Evolutionary conservation across 1,140 invertebrate genomes (phyloP).

Genomic region (Drosophila arawakana): DNA sequence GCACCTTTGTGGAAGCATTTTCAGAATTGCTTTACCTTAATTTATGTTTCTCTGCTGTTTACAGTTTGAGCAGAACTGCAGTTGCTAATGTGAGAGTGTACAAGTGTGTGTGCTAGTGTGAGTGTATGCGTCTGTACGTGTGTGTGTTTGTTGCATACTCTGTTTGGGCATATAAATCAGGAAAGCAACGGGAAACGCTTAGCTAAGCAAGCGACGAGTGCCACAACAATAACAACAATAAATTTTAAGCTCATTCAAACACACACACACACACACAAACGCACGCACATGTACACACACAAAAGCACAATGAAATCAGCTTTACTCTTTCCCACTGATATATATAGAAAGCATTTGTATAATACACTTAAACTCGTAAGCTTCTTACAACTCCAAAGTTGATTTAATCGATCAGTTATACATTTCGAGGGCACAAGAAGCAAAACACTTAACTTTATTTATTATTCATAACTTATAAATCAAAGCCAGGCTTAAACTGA

Average conservation of each 20-base stretch:
- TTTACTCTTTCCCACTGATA: neutral
- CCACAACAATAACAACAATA: constrained; percentile 54
- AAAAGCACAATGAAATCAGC: constrained; percentile 2
- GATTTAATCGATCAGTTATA: constrained; percentile 10
- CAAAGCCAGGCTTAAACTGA: too few species aligned
- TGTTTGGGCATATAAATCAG: constrained; percentile 70
- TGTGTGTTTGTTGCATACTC: constrained; percentile 13
- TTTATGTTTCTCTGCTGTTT: constrained; percentile 67
- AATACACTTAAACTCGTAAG: neutral
- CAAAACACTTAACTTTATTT: too few species aligned
- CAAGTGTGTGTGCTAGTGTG: constrained; percentile 11
- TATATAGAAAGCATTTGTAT: neutral
- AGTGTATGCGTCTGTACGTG: constrained; percentile 8
- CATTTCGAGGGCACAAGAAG: too few species aligned
- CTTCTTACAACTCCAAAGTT: constrained; percentile 4
- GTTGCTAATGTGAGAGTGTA: constrained; percentile 14
- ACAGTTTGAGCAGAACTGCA: constrained; percentile 68
- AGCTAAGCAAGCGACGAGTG: constrained; percentile 74
- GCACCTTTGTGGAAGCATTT: constrained; percentile 2
- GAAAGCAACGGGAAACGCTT: constrained; percentile 70
- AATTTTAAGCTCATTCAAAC: constrained; percentile 33
- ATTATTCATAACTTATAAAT: too few species aligned
- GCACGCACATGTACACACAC: too few species aligned
- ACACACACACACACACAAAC: too few species aligned
- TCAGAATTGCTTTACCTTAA: constrained; percentile 60